These are phyloP conservation scores for Hylaea fasciaria DNA, from an alignment of 2,888 invertebrate species.

Conservation along the genomic window DNA sequence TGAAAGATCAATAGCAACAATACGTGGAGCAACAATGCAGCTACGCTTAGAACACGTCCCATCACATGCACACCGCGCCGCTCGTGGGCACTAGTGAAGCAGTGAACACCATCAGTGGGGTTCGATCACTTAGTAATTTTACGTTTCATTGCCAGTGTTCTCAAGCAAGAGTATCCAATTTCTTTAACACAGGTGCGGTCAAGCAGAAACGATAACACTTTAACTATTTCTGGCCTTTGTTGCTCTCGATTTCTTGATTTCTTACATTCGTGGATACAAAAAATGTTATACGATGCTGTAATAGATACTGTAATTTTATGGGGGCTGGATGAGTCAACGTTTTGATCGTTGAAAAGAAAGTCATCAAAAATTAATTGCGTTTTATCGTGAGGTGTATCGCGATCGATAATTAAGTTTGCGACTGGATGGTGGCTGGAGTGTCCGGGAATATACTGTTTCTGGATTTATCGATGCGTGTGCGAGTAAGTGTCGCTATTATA, in stretches of 20 bases:
- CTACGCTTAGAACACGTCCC: constrained; percentile 46
- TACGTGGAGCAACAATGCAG: constrained; percentile 58
- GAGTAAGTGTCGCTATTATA: constrained; percentile 81
- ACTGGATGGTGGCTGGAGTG: constrained; percentile 20
- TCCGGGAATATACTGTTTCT: constrained; percentile 49
- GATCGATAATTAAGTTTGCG: constrained; percentile 42
- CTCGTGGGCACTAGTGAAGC: constrained; percentile 40
- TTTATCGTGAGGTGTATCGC: constrained; percentile 49
- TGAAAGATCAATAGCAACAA: constrained; percentile 66
- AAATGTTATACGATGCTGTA: constrained; percentile 26
- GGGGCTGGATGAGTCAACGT: constrained; percentile 27
- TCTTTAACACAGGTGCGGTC: constrained; percentile 71
- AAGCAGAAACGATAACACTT: constrained; percentile 73
- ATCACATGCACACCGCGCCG: constrained; percentile 34
- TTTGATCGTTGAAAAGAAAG: constrained; percentile 51
- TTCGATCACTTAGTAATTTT: constrained; percentile 74
- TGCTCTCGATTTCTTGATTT: constrained; percentile 52
- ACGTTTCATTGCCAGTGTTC: constrained; percentile 77
- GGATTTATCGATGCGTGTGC: constrained; percentile 67
- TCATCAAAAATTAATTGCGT: constrained; percentile 69
- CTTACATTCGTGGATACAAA: constrained; percentile 49
- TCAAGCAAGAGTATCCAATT: constrained; percentile 78
- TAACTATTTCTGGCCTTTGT: constrained; percentile 67
- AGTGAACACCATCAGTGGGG: constrained; percentile 58
- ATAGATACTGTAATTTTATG: constrained; percentile 25